These are phyloP conservation scores for Agelaius phoeniceus DNA, from an alignment of 2,113 vertebrate species.

Conservation along the genomic window DNA sequence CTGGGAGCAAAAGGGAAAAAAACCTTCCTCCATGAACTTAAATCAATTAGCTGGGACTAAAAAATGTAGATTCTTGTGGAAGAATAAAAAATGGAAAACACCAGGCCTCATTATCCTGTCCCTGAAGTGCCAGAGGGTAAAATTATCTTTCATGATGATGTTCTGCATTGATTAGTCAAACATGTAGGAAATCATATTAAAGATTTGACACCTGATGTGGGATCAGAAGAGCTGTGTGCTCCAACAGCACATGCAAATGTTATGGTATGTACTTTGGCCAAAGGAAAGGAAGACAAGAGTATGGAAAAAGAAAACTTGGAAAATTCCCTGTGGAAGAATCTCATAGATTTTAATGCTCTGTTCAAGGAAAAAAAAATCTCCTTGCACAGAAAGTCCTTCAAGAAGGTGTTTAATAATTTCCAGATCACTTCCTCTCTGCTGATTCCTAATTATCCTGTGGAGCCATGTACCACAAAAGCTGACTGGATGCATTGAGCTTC, in stretches of 20 bases:
- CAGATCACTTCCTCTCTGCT: background rate
- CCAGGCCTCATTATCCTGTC: constrained; percentile 58
- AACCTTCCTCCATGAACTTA: constrained; percentile 49
- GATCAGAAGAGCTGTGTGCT: constrained; percentile 39
- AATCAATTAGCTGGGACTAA: constrained; percentile 66
- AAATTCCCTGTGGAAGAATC: background rate
- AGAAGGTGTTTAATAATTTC: background rate
- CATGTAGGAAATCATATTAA: constrained; percentile 67
- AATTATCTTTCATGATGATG: constrained; percentile 76
- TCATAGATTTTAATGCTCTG: background rate
- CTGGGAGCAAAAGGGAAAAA: constrained; percentile 20
- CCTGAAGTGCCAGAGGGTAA: constrained; percentile 58
- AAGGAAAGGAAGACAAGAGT: background rate
- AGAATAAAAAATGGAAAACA: constrained; percentile 69
- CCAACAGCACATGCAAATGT: background rate
- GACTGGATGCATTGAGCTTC: background rate
- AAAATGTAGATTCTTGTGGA: constrained; percentile 60
- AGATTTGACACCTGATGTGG: constrained; percentile 57
- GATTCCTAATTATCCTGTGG: background rate
- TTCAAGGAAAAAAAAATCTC: background rate
- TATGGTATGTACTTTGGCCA: background rate
- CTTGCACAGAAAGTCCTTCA: background rate
- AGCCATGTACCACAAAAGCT: background rate
- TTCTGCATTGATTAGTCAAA: constrained; percentile 83
- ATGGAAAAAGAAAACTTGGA: background rate